A percentile compares a stretch with the other conserved stretches of the same genome.
These are phyloP conservation scores for Diglossa cyanea DNA, from an alignment of 2,797 vertebrate species.

Conservation along the genomic window DNA sequence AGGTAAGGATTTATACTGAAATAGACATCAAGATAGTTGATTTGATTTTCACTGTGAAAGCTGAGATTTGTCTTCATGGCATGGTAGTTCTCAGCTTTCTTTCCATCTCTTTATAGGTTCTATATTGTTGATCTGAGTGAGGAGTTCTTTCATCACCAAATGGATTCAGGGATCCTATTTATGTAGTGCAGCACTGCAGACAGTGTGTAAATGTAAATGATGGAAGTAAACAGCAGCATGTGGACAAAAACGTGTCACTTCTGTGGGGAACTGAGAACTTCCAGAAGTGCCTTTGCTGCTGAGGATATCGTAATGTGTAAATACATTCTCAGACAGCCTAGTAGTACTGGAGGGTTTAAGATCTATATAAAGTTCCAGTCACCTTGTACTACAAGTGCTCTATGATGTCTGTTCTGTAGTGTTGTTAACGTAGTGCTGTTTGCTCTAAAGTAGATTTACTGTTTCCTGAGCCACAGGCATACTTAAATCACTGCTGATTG, in stretches of 20 bases:
- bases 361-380: neutral
- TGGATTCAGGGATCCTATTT: neutral
- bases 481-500: neutral
- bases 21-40: neutral
- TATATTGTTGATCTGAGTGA: neutral
- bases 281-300: neutral
- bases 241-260: accelerated
- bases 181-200: neutral
- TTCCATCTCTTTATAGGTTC: neutral
- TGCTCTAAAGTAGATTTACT: neutral
- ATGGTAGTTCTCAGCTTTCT: neutral
- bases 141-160: neutral
- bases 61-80: accelerated
- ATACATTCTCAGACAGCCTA: neutral
- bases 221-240: neutral
- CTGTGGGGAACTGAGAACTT: neutral
- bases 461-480: neutral
- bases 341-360: neutral
- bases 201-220: accelerated
- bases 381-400: neutral
- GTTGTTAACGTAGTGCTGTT: neutral
- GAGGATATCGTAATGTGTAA: neutral
- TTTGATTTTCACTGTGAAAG: neutral
- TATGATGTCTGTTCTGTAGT: neutral
- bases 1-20: neutral